Conservation (phyloP, 2,888 invertebrate species). For the Tholera decimalis region DNA sequence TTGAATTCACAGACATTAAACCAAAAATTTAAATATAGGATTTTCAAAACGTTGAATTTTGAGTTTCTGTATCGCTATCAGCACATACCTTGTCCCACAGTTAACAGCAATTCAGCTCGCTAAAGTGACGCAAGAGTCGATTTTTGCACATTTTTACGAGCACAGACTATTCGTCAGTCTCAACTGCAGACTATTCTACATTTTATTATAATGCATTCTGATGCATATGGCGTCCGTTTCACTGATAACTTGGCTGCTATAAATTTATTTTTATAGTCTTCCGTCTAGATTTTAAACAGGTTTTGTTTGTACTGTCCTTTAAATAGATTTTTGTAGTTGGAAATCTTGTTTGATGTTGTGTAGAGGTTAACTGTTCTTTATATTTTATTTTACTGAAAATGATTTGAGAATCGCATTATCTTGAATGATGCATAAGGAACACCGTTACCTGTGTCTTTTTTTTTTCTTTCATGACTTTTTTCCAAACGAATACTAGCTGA, state of each 20-base stretch:
- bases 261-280: constrained; percentile 34
- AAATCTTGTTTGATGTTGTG: neutral
- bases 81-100: constrained; percentile 54
- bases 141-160: constrained; percentile 83
- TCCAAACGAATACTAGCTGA: too few relatives aligned
- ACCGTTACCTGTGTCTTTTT: neutral
- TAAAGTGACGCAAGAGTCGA: constrained; percentile 81
- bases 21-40: too few relatives aligned
- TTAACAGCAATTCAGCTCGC: constrained; percentile 52
- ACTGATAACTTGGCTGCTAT: constrained; percentile 24
- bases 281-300: constrained; percentile 16
- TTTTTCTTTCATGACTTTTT: too few relatives aligned
- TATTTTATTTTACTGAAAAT: neutral
- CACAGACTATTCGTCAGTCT: constrained; percentile 65
- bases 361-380: neutral
- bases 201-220: constrained; percentile 55
- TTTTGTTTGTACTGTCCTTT: constrained; percentile 17
- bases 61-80: constrained; percentile 6
- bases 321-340: constrained; percentile 10
- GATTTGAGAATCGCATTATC: neutral
- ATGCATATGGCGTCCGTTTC: constrained; percentile 55
- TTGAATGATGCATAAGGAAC: neutral
- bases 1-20: too few relatives aligned
- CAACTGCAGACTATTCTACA: constrained; percentile 47
- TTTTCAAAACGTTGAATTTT: neutral